These are phyloP conservation scores for Diadophis punctatus DNA, from an alignment of 2,113 vertebrate species.

Conservation along the genomic window DNA sequence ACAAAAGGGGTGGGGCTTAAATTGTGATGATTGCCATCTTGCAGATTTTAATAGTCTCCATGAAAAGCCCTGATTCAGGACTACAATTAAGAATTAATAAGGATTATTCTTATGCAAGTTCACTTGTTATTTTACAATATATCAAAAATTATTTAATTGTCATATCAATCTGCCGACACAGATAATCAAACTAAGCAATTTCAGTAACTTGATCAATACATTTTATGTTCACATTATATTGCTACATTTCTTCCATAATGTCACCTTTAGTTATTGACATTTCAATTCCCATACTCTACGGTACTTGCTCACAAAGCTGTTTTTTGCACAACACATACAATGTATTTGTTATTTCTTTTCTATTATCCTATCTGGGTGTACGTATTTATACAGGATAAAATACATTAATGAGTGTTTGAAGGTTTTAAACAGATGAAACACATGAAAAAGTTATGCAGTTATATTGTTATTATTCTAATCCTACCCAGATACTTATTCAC, in stretches of 20 bases:
- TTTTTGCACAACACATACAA: background rate
- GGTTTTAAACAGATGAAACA: background rate
- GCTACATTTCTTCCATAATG: background rate
- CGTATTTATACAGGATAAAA: background rate
- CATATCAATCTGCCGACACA: background rate
- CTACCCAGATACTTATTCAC: background rate
- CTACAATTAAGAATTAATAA: background rate
- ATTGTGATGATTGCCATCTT: background rate
- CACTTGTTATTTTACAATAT: background rate
- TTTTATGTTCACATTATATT: background rate
- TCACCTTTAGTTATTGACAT: background rate
- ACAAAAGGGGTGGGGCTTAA: background rate
- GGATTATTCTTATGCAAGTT: background rate
- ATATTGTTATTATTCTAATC: background rate
- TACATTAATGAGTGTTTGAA: background rate
- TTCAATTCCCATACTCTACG: background rate
- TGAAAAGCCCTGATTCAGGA: background rate
- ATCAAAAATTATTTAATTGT: background rate
- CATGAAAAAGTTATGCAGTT: background rate
- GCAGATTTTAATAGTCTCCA: background rate
- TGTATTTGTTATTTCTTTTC: background rate
- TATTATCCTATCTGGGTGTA: background rate
- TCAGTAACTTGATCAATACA: background rate
- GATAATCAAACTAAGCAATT: background rate
- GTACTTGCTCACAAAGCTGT: background rate